phyloP scores from a whole-genome alignment of 2,113 vertebrate species.

The Leuciscus idus region DNA sequence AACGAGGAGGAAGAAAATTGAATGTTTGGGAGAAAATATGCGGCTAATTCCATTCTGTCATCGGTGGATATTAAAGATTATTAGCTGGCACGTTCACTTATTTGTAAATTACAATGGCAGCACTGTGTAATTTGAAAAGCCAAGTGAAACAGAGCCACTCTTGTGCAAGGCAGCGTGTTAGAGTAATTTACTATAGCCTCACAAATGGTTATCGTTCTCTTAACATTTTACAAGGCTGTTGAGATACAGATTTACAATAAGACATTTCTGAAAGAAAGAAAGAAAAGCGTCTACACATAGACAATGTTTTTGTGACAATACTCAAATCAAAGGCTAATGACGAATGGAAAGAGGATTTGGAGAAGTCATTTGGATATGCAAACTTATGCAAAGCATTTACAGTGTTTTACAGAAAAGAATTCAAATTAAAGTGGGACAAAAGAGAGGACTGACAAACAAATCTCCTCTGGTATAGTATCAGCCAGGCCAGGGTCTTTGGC shows the following conservation, averaged over 20 bases:
- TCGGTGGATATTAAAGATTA: conserved; percentile 96
- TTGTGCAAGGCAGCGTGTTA: conserved; percentile 71
- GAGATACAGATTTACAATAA: background rate
- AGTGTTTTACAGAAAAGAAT: background rate
- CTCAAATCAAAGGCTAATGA: background rate
- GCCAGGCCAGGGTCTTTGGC: conserved; percentile 77
- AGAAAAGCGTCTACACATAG: background rate
- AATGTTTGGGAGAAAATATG: conserved; percentile 83
- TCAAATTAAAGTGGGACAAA: background rate
- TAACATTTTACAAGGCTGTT: conserved; percentile 36
- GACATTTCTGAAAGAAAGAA: background rate
- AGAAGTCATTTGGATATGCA: background rate
- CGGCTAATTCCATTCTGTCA: conserved; percentile 98
- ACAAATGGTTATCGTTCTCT: conserved; percentile 57
- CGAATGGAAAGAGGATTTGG: background rate
- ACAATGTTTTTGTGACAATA: background rate
- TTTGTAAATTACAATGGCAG: conserved; percentile 86
- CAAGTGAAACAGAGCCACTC: conserved; percentile 69
- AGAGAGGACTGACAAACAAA: conserved; percentile 2
- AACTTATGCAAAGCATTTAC: conserved; percentile 1
- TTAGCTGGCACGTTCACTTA: conserved; percentile 77
- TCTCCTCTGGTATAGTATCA: conserved; percentile 31
- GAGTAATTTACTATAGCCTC: conserved; percentile 63
- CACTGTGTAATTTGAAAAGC: conserved; percentile 84
- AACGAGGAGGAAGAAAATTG: conserved; percentile 73